Percentiles rank a stretch among this genome's conserved stretches.
These are phyloP conservation scores for Leucosticte australis DNA, from an alignment of 2,113 vertebrate genomes.

Conservation along the genomic window DNA sequence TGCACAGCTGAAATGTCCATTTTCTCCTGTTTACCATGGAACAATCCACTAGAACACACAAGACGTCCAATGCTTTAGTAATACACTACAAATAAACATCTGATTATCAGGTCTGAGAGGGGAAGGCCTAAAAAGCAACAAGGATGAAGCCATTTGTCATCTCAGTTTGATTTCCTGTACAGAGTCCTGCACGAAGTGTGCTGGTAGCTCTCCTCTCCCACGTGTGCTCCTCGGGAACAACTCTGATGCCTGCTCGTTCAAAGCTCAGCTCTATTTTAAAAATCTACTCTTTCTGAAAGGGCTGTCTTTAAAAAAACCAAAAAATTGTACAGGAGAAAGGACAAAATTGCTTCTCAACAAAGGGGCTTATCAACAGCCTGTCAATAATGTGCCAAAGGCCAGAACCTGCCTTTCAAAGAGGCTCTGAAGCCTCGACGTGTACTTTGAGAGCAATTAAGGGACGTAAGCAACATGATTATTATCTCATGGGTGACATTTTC, in stretches of 20 bases:
- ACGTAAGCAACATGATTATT: conserved; percentile 49
- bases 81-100: not conserved
- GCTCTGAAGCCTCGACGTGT: not conserved
- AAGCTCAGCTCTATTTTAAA: conserved; percentile 19
- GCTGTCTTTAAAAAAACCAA: conserved; percentile 3
- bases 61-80: not conserved
- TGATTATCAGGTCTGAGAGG: not conserved
- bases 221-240: not conserved
- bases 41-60: not conserved
- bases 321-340: conserved; percentile 56
- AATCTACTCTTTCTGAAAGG: conserved; percentile 41
- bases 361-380: conserved; percentile 54
- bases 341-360: conserved; percentile 67
- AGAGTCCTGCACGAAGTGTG: not conserved
- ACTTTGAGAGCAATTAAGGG: conserved; percentile 65
- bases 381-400: conserved; percentile 70
- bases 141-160: not conserved
- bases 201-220: not conserved
- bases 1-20: not conserved
- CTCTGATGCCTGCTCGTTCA: conserved; percentile 12
- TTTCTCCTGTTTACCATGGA: not conserved
- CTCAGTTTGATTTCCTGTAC: not conserved
- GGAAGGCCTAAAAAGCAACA: not conserved
- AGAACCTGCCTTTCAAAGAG: conserved; percentile 58
- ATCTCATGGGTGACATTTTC: conserved; percentile 61